Percentiles rank a stretch among this genome's conserved stretches.
phyloP scores from a whole-genome alignment of 2,888 invertebrate genomes.

The Lepidochrysops patricia region DNA sequence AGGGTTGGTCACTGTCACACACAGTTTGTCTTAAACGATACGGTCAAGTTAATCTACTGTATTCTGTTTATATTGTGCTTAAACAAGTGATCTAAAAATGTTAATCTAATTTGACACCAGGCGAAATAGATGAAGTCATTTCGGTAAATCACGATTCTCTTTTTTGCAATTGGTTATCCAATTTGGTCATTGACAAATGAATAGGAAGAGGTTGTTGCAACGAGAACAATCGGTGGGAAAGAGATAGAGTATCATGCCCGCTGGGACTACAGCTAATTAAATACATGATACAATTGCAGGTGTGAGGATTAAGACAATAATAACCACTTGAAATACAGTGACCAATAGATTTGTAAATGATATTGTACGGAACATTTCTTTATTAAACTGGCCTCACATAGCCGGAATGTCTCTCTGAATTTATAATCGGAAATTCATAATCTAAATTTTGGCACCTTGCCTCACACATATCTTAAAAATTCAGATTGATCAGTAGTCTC shows the following conservation, averaged over 20 bases:
- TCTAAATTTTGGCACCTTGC: no score
- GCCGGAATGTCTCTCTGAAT: no score
- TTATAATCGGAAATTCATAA: no score
- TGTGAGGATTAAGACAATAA: not conserved
- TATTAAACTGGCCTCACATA: no score
- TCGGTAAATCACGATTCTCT: slow-evolving; percentile 4
- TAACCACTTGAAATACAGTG: not conserved
- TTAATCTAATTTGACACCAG: slow-evolving; percentile 2
- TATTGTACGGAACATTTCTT: no score
- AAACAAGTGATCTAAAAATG: slow-evolving; percentile 2
- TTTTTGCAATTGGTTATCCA: slow-evolving; percentile 1
- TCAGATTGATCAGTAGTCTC: no score
- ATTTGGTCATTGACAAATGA: slow-evolving; percentile 9
- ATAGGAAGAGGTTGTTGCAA: slow-evolving; percentile 10
- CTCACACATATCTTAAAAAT: no score
- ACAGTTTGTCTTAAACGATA: no score
- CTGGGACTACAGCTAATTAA: not conserved
- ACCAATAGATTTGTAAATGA: no score
- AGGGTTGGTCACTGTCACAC: no score
- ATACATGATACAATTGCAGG: not conserved
- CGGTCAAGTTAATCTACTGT: no score
- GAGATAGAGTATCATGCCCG: not conserved
- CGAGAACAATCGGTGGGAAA: slow-evolving; percentile 3
- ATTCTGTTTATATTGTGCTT: no score
- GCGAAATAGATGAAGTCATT: not conserved